phyloP scores from a whole-genome alignment of 1,140 invertebrate species.

The Nephila pilipes region DNA sequence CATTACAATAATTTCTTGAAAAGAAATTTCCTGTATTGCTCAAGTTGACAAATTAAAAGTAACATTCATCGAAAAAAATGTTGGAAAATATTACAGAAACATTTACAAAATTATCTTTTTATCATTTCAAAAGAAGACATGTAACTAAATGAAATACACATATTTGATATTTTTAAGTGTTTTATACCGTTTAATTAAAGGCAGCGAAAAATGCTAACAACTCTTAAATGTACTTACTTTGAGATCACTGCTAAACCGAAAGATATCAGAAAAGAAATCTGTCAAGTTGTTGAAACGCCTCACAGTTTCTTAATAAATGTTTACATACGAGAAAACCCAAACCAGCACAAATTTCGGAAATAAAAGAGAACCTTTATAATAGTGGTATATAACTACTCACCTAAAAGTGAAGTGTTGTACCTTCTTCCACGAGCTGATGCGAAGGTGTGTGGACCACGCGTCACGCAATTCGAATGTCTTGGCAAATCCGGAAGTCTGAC shows the following conservation, averaged over 20 bases:
- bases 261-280: background rate
- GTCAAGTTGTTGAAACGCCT: background rate
- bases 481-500: conserved; percentile 73
- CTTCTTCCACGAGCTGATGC: conserved; percentile 35
- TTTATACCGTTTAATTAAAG: too few species aligned
- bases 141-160: too few species aligned
- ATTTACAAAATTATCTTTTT: too few species aligned
- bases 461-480: conserved; percentile 49
- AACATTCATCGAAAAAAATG: too few species aligned
- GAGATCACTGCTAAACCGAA: background rate
- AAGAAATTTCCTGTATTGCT: too few species aligned
- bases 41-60: too few species aligned
- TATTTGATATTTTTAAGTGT: too few species aligned
- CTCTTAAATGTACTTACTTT: background rate
- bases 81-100: too few species aligned
- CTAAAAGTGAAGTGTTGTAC: conserved; percentile 48
- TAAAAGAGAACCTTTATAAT: conserved; percentile 19
- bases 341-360: background rate
- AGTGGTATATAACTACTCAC: conserved; percentile 48
- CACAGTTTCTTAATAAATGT: background rate
- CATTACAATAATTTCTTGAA: too few species aligned
- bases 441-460: conserved; percentile 70
- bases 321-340: background rate
- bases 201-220: too few species aligned
- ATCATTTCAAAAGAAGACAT: too few species aligned